phyloP scores from a whole-genome alignment of 1,140 invertebrate species.

The Lysiphlebus fabarum region DNA sequence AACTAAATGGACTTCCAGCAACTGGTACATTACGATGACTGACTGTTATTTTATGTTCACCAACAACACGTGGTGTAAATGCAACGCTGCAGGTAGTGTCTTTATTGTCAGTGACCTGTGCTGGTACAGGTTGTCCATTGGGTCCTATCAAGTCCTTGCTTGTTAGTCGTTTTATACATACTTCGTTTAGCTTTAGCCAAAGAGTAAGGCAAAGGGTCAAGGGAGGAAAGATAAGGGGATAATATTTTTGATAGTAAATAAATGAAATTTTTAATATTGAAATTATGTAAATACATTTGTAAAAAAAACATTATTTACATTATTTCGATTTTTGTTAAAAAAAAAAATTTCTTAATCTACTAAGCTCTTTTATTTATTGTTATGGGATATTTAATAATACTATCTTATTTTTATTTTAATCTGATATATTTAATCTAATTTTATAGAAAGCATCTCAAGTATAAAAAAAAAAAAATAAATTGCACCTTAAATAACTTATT shows the following conservation, averaged over 20 bases:
- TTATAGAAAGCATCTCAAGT: too few species aligned
- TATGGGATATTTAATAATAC: too few species aligned
- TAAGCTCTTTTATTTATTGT: too few species aligned
- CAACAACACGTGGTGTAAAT: conserved; percentile 80
- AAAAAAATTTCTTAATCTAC: too few species aligned
- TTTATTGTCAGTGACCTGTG: conserved; percentile 77
- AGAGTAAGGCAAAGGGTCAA: conserved; percentile 30
- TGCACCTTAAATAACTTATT: too few species aligned
- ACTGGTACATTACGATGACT: conserved; percentile 74
- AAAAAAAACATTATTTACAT: too few species aligned
- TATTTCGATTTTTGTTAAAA: too few species aligned
- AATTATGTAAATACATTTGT: too few species aligned
- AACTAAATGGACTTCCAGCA: conserved; percentile 84
- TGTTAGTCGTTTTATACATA: conserved; percentile 53
- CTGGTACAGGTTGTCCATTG: conserved; percentile 80
- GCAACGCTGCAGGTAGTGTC: conserved; percentile 78
- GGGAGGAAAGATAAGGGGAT: conserved; percentile 12
- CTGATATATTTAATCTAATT: too few species aligned
- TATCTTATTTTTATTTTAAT: too few species aligned
- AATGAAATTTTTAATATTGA: background rate
- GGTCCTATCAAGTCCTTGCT: conserved; percentile 67
- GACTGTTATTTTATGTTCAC: conserved; percentile 87
- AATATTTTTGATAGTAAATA: background rate
- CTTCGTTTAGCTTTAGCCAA: conserved; percentile 38
- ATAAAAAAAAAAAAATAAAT: too few species aligned